A percentile compares a stretch with the other conserved stretches of the same genome.
Evolutionary conservation across 2,888 invertebrate genomes (phyloP).

Genomic region (Agrochola litura): DNA sequence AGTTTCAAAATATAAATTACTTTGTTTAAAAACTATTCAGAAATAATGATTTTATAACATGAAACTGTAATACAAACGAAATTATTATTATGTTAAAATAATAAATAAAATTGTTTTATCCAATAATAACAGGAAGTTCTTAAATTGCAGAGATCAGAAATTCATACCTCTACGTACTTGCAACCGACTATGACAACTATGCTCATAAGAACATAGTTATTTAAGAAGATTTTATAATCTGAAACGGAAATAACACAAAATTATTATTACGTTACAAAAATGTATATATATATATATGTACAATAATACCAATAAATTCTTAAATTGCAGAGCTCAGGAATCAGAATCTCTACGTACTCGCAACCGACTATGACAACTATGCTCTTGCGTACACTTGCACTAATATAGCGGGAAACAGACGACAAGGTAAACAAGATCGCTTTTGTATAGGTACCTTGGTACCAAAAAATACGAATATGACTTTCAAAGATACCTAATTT

Average conservation of each 20-base stretch:
- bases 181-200: no score
- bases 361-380: constrained; percentile 75
- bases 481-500: constrained; percentile 19
- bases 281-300: no score
- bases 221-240: neutral
- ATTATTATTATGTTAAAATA: neutral
- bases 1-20: neutral
- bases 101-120: no score
- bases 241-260: neutral
- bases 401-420: constrained; percentile 73
- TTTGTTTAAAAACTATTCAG: neutral
- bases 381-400: constrained; percentile 82
- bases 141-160: constrained; percentile 56
- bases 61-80: no score
- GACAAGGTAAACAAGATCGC: constrained; percentile 73
- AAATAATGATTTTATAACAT: neutral
- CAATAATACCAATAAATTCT: no score
- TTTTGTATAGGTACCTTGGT: neutral
- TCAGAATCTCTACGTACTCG: no score
- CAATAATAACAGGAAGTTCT: neutral
- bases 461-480: neutral
- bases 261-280: neutral
- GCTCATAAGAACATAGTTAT: no score
- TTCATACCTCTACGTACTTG: constrained; percentile 77
- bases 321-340: no score